Evolutionary conservation across 2,888 invertebrate species (phyloP).

Genomic region (Acrocyrtus sp.): DNA sequence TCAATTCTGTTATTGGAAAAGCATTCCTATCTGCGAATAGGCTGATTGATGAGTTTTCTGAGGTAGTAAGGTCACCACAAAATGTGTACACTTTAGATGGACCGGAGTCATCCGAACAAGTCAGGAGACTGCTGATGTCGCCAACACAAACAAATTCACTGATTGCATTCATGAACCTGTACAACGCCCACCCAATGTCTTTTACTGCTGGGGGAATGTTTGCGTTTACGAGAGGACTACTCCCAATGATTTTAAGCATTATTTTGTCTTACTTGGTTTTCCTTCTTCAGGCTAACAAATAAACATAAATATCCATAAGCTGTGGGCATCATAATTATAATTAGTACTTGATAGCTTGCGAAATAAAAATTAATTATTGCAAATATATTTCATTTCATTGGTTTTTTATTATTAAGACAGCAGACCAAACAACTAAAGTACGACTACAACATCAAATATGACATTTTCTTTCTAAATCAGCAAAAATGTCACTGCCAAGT

Average conservation of each 20-base stretch:
- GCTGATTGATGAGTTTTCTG: constrained; percentile 28
- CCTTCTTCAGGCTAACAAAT: constrained; percentile 31
- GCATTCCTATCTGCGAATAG: constrained; percentile 29
- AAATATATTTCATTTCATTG: too few relatives aligned
- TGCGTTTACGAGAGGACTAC: constrained; percentile 25
- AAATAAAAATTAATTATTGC: too few relatives aligned
- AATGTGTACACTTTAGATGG: too few relatives aligned
- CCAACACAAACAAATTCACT: constrained; percentile 31
- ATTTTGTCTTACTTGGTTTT: constrained; percentile 46
- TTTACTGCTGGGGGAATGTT: constrained; percentile 48
- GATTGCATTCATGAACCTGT: constrained; percentile 34
- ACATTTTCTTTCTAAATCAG: too few relatives aligned
- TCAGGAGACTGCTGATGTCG: constrained; percentile 19
- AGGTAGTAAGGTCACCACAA: too few relatives aligned
- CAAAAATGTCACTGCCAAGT: too few relatives aligned
- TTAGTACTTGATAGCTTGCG: too few relatives aligned
- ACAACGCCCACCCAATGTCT: constrained; percentile 38
- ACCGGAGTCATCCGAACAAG: too few relatives aligned
- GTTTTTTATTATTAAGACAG: too few relatives aligned
- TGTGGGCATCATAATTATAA: neutral
- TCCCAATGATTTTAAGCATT: constrained; percentile 48
- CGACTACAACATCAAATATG: too few relatives aligned
- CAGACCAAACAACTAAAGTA: too few relatives aligned
- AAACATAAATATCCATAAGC: too few relatives aligned
- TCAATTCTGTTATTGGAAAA: constrained; percentile 31